phyloP scores from a whole-genome alignment of 2,888 invertebrate species.

The Nipponacmea schrenckii region DNA sequence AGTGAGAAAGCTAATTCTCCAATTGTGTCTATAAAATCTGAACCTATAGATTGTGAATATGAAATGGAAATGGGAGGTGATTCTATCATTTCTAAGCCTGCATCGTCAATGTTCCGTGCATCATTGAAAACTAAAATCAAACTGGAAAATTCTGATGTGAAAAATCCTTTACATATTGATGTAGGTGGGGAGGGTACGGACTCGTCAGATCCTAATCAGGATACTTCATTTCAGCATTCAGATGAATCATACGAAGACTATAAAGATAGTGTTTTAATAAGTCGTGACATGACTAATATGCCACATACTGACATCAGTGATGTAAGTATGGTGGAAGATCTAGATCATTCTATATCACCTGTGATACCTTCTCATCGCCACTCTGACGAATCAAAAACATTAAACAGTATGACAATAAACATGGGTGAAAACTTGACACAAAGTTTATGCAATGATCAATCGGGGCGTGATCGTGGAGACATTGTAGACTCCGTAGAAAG shows the following conservation, averaged over 20 bases:
- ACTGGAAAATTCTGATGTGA: background rate
- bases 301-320: slow-evolving; percentile 2
- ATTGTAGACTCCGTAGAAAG: background rate
- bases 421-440: background rate
- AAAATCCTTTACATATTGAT: background rate
- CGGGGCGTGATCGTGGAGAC: background rate
- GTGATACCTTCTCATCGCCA: background rate
- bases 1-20: slow-evolving; percentile 10
- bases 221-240: slow-evolving; percentile 1
- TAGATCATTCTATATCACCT: background rate
- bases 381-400: background rate
- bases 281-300: slow-evolving; percentile 3
- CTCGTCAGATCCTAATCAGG: background rate
- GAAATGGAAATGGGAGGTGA: background rate
- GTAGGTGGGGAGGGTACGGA: background rate
- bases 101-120: background rate
- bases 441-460: slow-evolving; percentile 3
- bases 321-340: background rate
- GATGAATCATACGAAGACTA: slow-evolving; percentile 1
- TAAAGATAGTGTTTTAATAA: slow-evolving; percentile 5
- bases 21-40: slow-evolving; percentile 19
- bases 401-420: background rate
- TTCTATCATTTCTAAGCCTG: background rate
- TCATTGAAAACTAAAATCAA: background rate
- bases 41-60: slow-evolving; percentile 5